Percentiles rank a stretch among this genome's conserved stretches.
phyloP scores from a whole-genome alignment of 2,797 vertebrate genomes.

The Chloroceryle amazona region DNA sequence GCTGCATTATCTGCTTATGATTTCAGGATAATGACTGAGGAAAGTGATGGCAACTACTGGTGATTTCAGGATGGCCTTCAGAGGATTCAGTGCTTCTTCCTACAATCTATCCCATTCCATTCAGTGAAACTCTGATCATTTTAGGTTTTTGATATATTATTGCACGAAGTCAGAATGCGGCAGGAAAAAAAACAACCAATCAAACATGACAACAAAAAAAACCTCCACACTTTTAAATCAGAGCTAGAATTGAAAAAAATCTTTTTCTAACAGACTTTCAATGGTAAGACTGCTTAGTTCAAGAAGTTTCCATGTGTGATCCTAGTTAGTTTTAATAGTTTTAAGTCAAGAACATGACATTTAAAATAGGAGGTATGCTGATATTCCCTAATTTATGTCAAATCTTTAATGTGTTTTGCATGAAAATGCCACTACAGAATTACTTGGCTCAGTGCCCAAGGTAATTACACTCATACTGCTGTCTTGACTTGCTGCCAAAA shows the following conservation, averaged over 20 bases:
- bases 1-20: neutral
- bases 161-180: neutral
- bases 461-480: slow-evolving; percentile 47
- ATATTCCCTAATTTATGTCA: slow-evolving; percentile 58
- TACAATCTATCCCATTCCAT: neutral
- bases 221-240: neutral
- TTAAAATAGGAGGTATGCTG: neutral
- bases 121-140: neutral
- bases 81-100: neutral
- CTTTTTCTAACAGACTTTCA: neutral
- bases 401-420: slow-evolving; percentile 27
- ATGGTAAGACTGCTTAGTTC: neutral
- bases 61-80: no score
- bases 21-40: neutral
- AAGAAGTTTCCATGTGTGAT: neutral
- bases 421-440: slow-evolving; percentile 40
- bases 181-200: neutral
- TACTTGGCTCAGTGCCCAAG: slow-evolving; percentile 44
- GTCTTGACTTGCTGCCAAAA: slow-evolving; percentile 22
- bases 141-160: neutral
- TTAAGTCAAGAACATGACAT: slow-evolving; percentile 23
- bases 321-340: slow-evolving; percentile 27
- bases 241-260: neutral
- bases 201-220: neutral
- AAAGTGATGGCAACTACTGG: neutral